Base-by-base conservation (phyloP, 2,113 vertebrate species). In the Rhombomys opimus region DNA sequence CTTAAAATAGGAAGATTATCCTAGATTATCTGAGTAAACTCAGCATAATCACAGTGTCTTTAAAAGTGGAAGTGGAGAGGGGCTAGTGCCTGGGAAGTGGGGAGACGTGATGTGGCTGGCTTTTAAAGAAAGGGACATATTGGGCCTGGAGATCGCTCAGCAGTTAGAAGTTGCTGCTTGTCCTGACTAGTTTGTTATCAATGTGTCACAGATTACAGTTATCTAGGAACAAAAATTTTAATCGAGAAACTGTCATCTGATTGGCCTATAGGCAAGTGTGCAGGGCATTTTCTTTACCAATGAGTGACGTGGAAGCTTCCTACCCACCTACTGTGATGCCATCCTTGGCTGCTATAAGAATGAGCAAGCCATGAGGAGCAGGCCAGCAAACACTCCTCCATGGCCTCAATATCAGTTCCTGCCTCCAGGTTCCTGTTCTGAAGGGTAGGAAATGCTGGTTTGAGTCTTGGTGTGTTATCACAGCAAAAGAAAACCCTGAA, bases 1-100 rank as follows among this genome's bases (percentile, higher is more conserved):
- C n/a, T 94, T 91, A 91, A 94, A 96, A 94, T 63, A 96, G 78
- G 82, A 46, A 94, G 77, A 95, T 92, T 93, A 96, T 65, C 80
- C 54, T 67, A 57, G 72, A 95, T 92, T 89, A 96, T 52, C 77
- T 84, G 15, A 9, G 80, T 38, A 87, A 22, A 27, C 3, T 35
- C 65, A 81, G 38, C 52, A 23, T 93, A 72, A 85, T 81, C 89
- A 87, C 22, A 70, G 22, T 75, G 8, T 52, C 63, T 65, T 75
- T 92, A 82, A 73, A 95, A 85, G 67, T 65, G 22, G 67, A 89
- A 52, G 50, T 25, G 35, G 35, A 65, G 35, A 85, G 92, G 86
- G 88, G 50, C 59, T 13, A 23, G 87, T 25, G 20, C n/a, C 41
- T 20, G 25, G 52, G 63, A 14, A 68, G 41, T 68, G 84, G 41